phyloP scores from a whole-genome alignment of 2,888 invertebrate species.

The Epinotia ramella region DNA sequence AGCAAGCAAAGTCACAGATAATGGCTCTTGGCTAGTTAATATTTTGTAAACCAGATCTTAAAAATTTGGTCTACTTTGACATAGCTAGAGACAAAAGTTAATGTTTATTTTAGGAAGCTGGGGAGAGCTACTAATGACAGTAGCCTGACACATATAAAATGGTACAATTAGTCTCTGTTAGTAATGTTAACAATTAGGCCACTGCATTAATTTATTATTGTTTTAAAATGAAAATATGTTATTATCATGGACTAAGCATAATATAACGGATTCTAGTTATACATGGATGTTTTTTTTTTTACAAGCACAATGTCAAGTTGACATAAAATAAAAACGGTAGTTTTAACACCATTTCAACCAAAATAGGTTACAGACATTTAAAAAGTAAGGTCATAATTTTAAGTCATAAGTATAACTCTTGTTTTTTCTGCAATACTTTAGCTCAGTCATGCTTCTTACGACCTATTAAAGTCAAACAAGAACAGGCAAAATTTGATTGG shows the following conservation, averaged over 20 bases:
- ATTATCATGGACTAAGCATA: too few relatives aligned
- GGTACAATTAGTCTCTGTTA: not conserved
- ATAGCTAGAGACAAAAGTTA: not conserved
- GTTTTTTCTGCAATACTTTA: too few relatives aligned
- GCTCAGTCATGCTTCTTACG: too few relatives aligned
- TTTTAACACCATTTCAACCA: not conserved
- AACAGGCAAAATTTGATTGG: constrained; percentile 6
- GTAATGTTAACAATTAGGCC: not conserved
- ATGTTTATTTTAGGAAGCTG: constrained; percentile 4
- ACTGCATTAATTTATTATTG: not conserved
- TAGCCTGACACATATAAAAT: constrained; percentile 1
- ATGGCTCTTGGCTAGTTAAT: not conserved
- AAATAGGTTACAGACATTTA: not conserved
- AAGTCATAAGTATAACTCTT: too few relatives aligned
- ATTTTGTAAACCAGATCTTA: not conserved
- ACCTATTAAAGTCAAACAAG: too few relatives aligned
- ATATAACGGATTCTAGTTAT: too few relatives aligned
- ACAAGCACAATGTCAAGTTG: not conserved
- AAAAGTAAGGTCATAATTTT: too few relatives aligned
- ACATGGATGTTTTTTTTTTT: not conserved
- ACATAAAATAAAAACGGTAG: not conserved
- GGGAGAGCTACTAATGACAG: constrained; percentile 1
- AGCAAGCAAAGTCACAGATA: too few relatives aligned
- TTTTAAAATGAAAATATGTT: too few relatives aligned
- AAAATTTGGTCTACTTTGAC: not conserved